Evolutionary conservation across 1,140 invertebrate genomes (phyloP), one percentile per base, ranked within the genome.

Genomic region (Bombus pascuorum): DNA sequence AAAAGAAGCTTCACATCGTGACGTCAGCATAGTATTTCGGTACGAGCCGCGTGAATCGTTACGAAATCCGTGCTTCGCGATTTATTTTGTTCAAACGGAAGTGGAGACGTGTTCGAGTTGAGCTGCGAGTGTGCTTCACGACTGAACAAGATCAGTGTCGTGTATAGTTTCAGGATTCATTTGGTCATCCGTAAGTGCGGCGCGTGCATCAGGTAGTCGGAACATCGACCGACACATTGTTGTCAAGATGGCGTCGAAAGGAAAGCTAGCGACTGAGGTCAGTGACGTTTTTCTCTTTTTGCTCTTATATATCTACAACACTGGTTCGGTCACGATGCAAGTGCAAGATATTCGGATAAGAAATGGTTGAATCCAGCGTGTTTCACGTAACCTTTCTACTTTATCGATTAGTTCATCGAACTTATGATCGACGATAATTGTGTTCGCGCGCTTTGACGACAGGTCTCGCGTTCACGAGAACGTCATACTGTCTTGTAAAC

Each of bases 211-310:
- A 87, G 81, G 68, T 86, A 83, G 68, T 83, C 44, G 81, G 39
- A n/a, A 82, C 66, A 65, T 75, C 85, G 89, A 75, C 89, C 87
- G 87, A 83, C 91, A 80, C 86, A 85, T 90, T 93, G 92, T 94
- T 94, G 93, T 92, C 93, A 94, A 94, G 86, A 95, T 95, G 94
- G 94, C 94, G 94, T 93, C 93, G 75, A 95, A 94, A 87, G 93
- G 92, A 86, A 93, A 93, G 87, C 90, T 94, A 65, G 91, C 90
- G n/a, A 86, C 85, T 39, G 94, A 95, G 93, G 94, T 95, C 87
- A 94, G 94, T 93, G 81, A 71, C 73, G 39, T 68, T 82, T 2
- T 59, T 10, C 5, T 32, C 82, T 34, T 86, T 75, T 37, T 22
- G 1, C 1, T 13, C n/a, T 44, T 68, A 2, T 44, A 32, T 10